Evolutionary conservation across 2,113 vertebrate species (phyloP).

Genomic region (Prionailurus viverrinus): DNA sequence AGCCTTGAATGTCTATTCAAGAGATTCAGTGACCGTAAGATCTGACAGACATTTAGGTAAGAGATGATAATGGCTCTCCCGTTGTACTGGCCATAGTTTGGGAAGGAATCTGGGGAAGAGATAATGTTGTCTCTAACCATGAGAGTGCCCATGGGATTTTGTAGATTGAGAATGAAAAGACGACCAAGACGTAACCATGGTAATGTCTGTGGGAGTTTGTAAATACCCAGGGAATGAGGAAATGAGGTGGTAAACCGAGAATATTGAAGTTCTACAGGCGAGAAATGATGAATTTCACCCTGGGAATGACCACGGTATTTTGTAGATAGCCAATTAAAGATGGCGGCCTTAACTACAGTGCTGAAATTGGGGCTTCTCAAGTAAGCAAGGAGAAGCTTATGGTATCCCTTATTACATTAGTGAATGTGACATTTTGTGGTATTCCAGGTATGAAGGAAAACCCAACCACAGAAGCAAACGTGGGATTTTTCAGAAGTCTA

Average conservation of each 20-base stretch:
- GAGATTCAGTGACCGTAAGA: background rate
- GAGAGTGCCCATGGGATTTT: background rate
- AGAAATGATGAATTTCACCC: background rate
- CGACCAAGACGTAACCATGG: background rate
- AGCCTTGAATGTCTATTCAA: background rate
- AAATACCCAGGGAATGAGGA: background rate
- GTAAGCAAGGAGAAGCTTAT: background rate
- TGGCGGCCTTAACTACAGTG: background rate
- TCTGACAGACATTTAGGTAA: background rate
- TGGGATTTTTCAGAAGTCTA: background rate
- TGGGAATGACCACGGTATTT: background rate
- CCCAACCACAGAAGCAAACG: background rate
- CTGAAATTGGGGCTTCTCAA: background rate
- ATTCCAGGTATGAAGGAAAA: background rate
- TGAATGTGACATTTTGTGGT: background rate
- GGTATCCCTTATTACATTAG: background rate
- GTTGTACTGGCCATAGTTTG: background rate
- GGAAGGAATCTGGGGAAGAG: background rate
- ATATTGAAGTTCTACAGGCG: background rate
- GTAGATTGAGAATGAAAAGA: background rate
- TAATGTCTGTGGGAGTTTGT: background rate
- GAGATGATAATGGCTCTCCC: background rate
- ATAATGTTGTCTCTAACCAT: background rate
- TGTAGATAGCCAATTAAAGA: background rate
- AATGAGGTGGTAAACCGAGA: background rate